Evolutionary conservation across 1,140 invertebrate species (phyloP).

Genomic region (Tetragnatha versicolor): DNA sequence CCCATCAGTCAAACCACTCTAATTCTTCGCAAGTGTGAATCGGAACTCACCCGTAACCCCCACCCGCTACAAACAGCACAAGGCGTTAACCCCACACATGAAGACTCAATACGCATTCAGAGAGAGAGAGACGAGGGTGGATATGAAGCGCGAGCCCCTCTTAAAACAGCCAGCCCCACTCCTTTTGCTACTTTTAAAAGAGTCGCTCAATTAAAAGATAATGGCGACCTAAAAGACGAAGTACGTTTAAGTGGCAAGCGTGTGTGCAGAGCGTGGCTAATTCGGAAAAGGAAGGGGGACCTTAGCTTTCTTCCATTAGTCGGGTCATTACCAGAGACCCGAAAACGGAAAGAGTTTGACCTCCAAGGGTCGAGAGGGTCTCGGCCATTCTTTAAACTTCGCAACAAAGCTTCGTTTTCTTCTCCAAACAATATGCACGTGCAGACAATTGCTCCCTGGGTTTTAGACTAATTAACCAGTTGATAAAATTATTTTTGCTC

Average conservation of each 20-base stretch:
- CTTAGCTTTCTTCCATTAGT: conserved; percentile 48
- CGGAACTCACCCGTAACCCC: too few species aligned
- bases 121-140: too few species aligned
- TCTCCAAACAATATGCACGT: conserved; percentile 3
- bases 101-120: too few species aligned
- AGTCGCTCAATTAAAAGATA: conserved; percentile 52
- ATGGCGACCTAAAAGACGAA: conserved; percentile 51
- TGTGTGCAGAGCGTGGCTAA: conserved; percentile 38
- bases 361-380: conserved; percentile 36
- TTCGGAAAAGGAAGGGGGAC: conserved; percentile 44
- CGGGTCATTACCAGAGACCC: conserved; percentile 38
- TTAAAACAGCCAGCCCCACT: conserved; percentile 7
- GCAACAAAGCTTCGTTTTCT: conserved; percentile 38
- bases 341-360: conserved; percentile 45
- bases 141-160: conserved; percentile 12
- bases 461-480: too few species aligned
- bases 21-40: too few species aligned
- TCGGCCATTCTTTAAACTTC: conserved; percentile 32
- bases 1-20: too few species aligned
- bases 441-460: neutral
- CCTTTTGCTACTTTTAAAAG: conserved; percentile 40
- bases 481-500: too few species aligned
- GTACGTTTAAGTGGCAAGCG: conserved; percentile 40
- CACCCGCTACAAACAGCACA: too few species aligned
- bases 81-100: too few species aligned